Evolutionary conservation across 2,888 invertebrate species (phyloP), one percentile per base, ranked within the genome.

Genomic region (Melinaea marsaeus): DNA sequence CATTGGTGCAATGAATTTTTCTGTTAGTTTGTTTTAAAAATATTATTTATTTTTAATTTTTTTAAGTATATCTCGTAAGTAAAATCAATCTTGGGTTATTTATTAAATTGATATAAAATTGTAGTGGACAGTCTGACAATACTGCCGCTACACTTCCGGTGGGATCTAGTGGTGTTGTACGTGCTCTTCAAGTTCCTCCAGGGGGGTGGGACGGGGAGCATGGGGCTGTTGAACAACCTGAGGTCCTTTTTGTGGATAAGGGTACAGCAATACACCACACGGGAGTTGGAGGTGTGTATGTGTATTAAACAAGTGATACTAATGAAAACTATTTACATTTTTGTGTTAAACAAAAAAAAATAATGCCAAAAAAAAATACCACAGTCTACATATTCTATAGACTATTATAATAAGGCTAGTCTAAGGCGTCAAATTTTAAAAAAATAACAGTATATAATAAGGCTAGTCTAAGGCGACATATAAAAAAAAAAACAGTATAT

Each of bases 221-320:
- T 97, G 95, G 99, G 99, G 0, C 88, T 99, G 59, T 88, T 99
- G 57, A 98, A 98, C 85, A 99, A 98, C 84, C 76, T 98, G 11
- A 92, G 99, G 54, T 95, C 96, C 0, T 97, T 97, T 79, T 87
- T 99, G 2, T 99, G 99, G 99, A 98, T 99, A 74, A 93, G 94
- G 75, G 96, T 99, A 56, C 97, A 98, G 75, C 99, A 99, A 83
- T 99, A 96, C 80, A 98, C 98, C 2, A 98, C 98, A 6, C 92
- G 98, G 68, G 97, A 98, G 86, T 93, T 98, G 62, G 96, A 98
- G 92, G 94, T 95, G 74, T 81, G 69, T 64, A 57, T 51, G 42
- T 33, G 46, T 60, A 11, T 22, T 22, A 22, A 22, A 22, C 22
- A 22, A 22, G 22, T 22, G 22, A 22, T 22, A 22, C 22, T 22